Percentiles rank a stretch among this genome's conserved stretches.
Evolutionary conservation across 92 coral and sea anemone genomes (phyloP).

Genomic region (Plumapathes pennacea): DNA sequence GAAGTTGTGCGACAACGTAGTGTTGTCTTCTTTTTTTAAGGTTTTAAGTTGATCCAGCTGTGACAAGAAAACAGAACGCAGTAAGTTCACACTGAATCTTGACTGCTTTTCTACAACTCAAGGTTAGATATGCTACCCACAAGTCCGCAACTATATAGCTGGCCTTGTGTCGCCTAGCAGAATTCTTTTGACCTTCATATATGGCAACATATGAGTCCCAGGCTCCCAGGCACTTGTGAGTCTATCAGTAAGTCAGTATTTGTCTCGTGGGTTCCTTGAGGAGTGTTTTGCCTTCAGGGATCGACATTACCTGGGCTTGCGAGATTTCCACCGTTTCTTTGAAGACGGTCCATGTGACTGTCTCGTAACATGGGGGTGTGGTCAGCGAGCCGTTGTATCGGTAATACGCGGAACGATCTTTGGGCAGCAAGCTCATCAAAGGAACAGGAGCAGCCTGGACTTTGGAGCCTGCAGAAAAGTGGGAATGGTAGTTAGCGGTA

Average conservation of each 20-base stretch:
- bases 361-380: slow-evolving; percentile 64
- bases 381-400: slow-evolving; percentile 80
- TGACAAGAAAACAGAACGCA: neutral
- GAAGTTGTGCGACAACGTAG: slow-evolving; percentile 30
- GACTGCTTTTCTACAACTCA: neutral
- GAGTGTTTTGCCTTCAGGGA: neutral
- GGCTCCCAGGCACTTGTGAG: too few relatives aligned
- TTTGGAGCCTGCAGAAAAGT: neutral
- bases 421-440: slow-evolving; percentile 21
- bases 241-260: too few relatives aligned
- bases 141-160: too few relatives aligned
- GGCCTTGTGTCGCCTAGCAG: too few relatives aligned
- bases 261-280: neutral
- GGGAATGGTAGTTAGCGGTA: neutral
- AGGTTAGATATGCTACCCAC: too few relatives aligned
- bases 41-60: slow-evolving; percentile 37
- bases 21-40: slow-evolving; percentile 9
- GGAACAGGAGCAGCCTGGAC: slow-evolving; percentile 2
- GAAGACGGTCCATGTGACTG: slow-evolving; percentile 71
- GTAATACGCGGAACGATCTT: slow-evolving; percentile 45
- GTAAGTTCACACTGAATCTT: neutral
- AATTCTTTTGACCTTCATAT: too few relatives aligned
- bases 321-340: slow-evolving; percentile 24
- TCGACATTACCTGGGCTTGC: slow-evolving; percentile 36
- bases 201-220: too few relatives aligned